Percentiles rank a stretch among this genome's conserved stretches.
phyloP scores from a whole-genome alignment of 2,888 invertebrate genomes.

The Drosophila subsilvestris region DNA sequence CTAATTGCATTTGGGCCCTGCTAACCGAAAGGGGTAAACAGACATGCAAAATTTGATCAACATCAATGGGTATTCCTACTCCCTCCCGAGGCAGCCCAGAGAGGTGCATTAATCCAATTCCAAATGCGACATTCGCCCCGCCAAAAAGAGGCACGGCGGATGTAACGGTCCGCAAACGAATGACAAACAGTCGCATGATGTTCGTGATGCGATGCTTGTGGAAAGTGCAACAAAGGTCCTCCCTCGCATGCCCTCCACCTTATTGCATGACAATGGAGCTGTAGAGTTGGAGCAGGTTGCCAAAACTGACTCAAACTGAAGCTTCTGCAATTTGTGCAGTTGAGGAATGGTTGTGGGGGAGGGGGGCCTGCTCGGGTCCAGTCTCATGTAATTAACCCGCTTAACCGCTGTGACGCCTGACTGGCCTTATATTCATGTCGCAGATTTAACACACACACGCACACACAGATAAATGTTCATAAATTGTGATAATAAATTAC shows the following conservation, averaged over 20 bases:
- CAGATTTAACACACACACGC: slow-evolving; percentile 30
- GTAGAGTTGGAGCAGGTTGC: slow-evolving; percentile 18
- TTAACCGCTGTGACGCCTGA: slow-evolving; percentile 72
- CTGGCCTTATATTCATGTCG: slow-evolving; percentile 36
- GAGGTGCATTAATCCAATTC: slow-evolving; percentile 74
- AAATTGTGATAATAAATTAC: slow-evolving; percentile 48
- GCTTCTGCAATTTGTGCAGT: slow-evolving; percentile 2
- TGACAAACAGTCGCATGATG: slow-evolving; percentile 71
- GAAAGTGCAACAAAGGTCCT: slow-evolving; percentile 49
- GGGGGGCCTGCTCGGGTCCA: slow-evolving; percentile 36
- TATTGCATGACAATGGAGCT: slow-evolving; percentile 70
- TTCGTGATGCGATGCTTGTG: slow-evolving; percentile 51
- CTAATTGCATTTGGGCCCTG: slow-evolving; percentile 73
- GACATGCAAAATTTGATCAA: slow-evolving; percentile 70
- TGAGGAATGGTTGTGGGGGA: slow-evolving; percentile 1
- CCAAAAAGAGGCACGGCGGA: slow-evolving; percentile 59
- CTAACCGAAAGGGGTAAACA: slow-evolving; percentile 68
- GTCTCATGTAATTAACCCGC: slow-evolving; percentile 65
- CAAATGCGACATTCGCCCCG: slow-evolving; percentile 39
- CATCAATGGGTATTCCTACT: slow-evolving; percentile 6
- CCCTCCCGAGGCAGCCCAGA: slow-evolving; percentile 34
- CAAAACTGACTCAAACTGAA: slow-evolving; percentile 27
- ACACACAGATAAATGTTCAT: slow-evolving; percentile 7
- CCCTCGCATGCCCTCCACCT: slow-evolving; percentile 21
- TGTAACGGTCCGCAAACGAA: slow-evolving; percentile 81